phyloP scores from a whole-genome alignment of 2,797 vertebrate species.

The Sebastes jordani region DNA sequence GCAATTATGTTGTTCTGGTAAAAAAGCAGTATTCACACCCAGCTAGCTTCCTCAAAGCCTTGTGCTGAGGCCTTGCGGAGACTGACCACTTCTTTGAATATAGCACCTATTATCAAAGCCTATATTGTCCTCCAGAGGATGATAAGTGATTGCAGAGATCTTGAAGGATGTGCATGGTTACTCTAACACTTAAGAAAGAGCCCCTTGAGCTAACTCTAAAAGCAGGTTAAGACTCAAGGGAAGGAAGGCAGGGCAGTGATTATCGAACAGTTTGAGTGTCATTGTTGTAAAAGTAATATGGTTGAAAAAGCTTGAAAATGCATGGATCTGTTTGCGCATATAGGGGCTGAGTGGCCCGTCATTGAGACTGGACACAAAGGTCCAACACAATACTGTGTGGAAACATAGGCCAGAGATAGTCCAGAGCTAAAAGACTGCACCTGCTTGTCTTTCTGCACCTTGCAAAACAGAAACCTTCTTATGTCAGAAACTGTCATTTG shows the following conservation, averaged over 20 bases:
- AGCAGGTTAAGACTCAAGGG: conserved; percentile 18
- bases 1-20: background rate
- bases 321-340: conserved; percentile 39
- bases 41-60: background rate
- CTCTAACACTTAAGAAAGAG: conserved; percentile 22
- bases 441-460: conserved; percentile 45
- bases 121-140: conserved; percentile 48
- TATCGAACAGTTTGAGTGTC: conserved; percentile 33
- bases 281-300: conserved; percentile 46
- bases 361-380: conserved; percentile 70
- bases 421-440: conserved; percentile 50
- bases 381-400: conserved; percentile 48
- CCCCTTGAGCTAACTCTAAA: conserved; percentile 50
- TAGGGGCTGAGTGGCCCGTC: conserved; percentile 48
- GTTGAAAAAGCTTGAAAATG: conserved; percentile 20
- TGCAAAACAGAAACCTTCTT: background rate
- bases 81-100: conserved; percentile 49
- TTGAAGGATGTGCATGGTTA: conserved; percentile 50
- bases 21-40: conserved; percentile 21
- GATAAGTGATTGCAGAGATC: conserved; percentile 35
- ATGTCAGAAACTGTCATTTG: background rate
- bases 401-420: conserved; percentile 9
- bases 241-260: conserved; percentile 29
- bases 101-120: conserved; percentile 19
- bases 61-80: conserved; percentile 10